Evolutionary conservation across 2,888 invertebrate species (phyloP).

Genomic region (Cantharis rufa): DNA sequence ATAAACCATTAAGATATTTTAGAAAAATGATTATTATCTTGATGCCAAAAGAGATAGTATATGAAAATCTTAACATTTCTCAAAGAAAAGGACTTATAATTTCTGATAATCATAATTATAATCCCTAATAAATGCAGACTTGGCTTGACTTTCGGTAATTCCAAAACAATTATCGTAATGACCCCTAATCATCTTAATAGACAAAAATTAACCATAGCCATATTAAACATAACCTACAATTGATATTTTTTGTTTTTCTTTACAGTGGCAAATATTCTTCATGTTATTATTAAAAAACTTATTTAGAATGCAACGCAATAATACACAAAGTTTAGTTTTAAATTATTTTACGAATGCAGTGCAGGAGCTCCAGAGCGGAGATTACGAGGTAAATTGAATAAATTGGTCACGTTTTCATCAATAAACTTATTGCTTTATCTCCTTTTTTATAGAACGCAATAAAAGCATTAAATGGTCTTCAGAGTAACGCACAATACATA

Average conservation of each 20-base stretch:
- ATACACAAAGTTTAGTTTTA: not conserved
- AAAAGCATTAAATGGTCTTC: conserved; percentile 68
- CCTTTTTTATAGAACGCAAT: conserved; percentile 63
- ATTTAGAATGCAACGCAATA: not conserved
- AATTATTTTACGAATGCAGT: not conserved
- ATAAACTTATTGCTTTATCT: not conserved
- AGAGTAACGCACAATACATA: conserved; percentile 72
- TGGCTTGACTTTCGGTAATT: not conserved
- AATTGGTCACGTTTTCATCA: not conserved
- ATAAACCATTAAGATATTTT: not conserved
- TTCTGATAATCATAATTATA: not conserved
- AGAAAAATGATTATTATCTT: not conserved
- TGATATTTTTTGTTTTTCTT: not conserved
- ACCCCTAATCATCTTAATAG: not conserved
- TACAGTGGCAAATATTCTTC: not conserved
- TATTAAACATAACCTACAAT: conserved; percentile 5
- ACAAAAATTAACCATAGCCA: not conserved
- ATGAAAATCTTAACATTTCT: not conserved
- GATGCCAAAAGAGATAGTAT: not conserved
- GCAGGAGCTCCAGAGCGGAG: not conserved
- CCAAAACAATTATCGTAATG: not conserved
- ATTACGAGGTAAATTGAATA: conserved; percentile 26
- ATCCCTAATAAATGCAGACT: not conserved
- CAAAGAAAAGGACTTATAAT: not conserved
- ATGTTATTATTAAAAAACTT: conserved; percentile 1